Conservation (phyloP, 2,888 invertebrate genomes). For the Nomada ruficornis region DNA sequence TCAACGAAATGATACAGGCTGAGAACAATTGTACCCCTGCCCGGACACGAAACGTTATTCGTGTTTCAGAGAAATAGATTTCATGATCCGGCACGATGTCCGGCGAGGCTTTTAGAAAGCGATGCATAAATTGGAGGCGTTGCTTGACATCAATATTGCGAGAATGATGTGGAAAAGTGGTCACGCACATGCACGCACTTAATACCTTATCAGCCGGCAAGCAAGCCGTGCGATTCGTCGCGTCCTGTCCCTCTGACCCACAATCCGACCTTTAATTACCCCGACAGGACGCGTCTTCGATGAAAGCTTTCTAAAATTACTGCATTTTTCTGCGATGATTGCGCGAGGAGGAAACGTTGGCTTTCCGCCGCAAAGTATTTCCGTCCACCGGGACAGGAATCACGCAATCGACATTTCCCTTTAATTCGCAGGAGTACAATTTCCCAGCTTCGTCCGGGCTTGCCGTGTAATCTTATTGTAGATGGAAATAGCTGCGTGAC, state of each 20-base stretch:
- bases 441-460: background rate
- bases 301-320: conserved; percentile 27
- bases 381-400: too few species aligned
- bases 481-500: conserved; percentile 39
- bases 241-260: conserved; percentile 37
- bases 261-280: conserved; percentile 34
- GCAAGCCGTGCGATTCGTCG: conserved; percentile 1
- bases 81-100: too few species aligned
- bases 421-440: too few species aligned
- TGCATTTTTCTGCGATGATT: too few species aligned
- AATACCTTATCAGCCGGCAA: conserved; percentile 41
- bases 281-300: conserved; percentile 36
- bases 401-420: too few species aligned
- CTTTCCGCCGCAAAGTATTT: too few species aligned
- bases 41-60: background rate
- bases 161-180: background rate
- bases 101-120: too few species aligned
- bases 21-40: conserved; percentile 10
- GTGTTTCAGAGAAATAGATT: too few species aligned
- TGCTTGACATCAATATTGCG: background rate
- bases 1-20: too few species aligned
- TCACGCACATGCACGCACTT: conserved; percentile 3
- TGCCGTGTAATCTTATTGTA: conserved; percentile 27
- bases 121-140: background rate
- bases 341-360: too few species aligned